Base-by-base conservation (phyloP, 2,888 invertebrate genomes). In the Synanthedon andrenaeformis region DNA sequence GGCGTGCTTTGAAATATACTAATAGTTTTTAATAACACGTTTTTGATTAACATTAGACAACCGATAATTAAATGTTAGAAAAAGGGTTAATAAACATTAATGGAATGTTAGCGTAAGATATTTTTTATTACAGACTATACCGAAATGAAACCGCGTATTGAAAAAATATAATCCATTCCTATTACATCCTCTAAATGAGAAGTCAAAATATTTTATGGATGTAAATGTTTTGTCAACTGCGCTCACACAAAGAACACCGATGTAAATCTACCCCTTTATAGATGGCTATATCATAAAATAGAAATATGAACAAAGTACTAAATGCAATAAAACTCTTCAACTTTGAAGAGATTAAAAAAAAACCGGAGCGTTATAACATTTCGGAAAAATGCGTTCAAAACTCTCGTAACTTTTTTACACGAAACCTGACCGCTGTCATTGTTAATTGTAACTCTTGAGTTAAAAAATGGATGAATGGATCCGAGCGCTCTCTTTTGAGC, bases 181-280 rank as follows among this genome's bases (percentile, higher is more conserved):
- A 67, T 72, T 71, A 72, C 57, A 63, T 67, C 69, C 61, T 73
- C 74, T 79, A 77, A 83, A 72, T 73, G 74, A 82, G 82, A 73
- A 80, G 82, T 86, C 86, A 84, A 86, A 86, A 87, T 86, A 87
- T 87, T 87, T 85, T 85, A 86, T 79, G 77, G 75, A 66, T 67
- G 68, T 72, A 71, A 71, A 82, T 79, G 84, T 82, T 79, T 83
- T 84, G 82, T 87, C 75, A 79, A 78, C 75, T 65, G 69, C 69
- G 79, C 81, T 84, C 81, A 74, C 79, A 83, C 79, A 85, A 86
- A 82, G 67, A 72, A 49, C 51, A 67, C 77, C 80, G 82, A 83
- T 78, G 77, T 83, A 80, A 80, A 81, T 80, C 76, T 75, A 70
- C 59, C 58, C 72, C 72, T 82, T 79, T 75, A 76, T 71, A 70